Evolutionary conservation across 2,888 invertebrate genomes (phyloP), one percentile per base, ranked within the genome.

Genomic region (Eupeodes latifasciatus): DNA sequence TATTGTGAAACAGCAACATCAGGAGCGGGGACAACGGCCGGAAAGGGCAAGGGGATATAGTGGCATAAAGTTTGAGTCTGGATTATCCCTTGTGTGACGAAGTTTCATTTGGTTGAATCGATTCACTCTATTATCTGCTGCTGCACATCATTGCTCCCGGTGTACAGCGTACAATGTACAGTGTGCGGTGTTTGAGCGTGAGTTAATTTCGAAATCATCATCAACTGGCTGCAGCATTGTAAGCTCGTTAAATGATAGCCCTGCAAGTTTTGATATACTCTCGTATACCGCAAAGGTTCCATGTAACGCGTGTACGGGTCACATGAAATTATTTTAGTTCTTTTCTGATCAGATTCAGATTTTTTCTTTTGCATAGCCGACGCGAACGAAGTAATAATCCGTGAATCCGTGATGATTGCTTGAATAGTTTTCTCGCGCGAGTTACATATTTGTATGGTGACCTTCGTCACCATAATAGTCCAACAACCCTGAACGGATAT

Each of bases 401-500:
- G 85, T 69, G 64, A 88, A 88, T 88, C 78, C 74, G 88, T 88
- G 85, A 88, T 88, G 88, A 88, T 85, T 88, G 78, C 85, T 66
- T 71, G 77, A 69, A 77, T 84, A 74, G 83, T 77, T 71, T 74
- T 55, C 61, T 47, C 74, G 57, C 34, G 27, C n/a, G n/a, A n/a
- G n/a, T n/a, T n/a, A n/a, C n/a, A n/a, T n/a, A n/a, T n/a, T n/a
- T n/a, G n/a, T n/a, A n/a, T n/a, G n/a, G n/a, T n/a, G n/a, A n/a
- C n/a, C n/a, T n/a, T n/a, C n/a, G n/a, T n/a, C n/a, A n/a, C n/a
- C n/a, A n/a, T n/a, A n/a, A n/a, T n/a, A n/a, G n/a, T n/a, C n/a
- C n/a, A n/a, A n/a, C n/a, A n/a, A n/a, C n/a, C n/a, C n/a, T n/a
- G n/a, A n/a, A n/a, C n/a, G n/a, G n/a, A n/a, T n/a, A n/a, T n/a